A percentile compares a stretch with the other conserved stretches of the same genome.
Evolutionary conservation across 2,797 vertebrate genomes (phyloP).

Genomic region (Propithecus deckenii): DNA sequence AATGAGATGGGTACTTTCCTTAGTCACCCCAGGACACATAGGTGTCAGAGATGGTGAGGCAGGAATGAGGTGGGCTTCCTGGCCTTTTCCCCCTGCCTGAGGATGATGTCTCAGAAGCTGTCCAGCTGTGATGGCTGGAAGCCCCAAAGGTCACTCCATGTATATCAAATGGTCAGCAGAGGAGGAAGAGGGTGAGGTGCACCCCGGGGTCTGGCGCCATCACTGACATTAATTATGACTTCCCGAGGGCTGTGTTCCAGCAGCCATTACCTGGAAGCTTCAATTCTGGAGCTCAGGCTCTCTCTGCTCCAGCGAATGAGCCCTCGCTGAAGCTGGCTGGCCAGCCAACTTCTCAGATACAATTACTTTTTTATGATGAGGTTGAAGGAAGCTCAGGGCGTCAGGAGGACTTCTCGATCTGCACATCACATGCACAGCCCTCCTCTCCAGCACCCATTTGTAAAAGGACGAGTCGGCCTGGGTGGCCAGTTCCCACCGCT

Average conservation of each 20-base stretch:
- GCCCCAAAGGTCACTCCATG: neutral
- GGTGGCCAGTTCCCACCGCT: slow-evolving; percentile 35
- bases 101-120: neutral
- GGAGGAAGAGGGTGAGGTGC: neutral
- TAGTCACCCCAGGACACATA: neutral
- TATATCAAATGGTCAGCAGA: neutral
- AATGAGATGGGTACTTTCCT: neutral
- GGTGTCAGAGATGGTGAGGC: neutral
- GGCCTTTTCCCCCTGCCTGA: neutral
- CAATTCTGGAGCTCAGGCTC: neutral
- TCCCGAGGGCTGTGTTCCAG: neutral
- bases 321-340: neutral
- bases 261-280: neutral
- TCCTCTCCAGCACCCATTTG: slow-evolving; percentile 36
- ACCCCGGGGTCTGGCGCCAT: neutral
- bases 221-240: neutral
- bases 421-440: neutral
- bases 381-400: slow-evolving; percentile 77
- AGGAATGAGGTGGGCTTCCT: neutral
- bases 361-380: slow-evolving; percentile 71
- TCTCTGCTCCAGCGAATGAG: slow-evolving; percentile 38
- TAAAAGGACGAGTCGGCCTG: neutral
- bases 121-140: neutral
- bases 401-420: slow-evolving; percentile 19
- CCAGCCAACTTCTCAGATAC: slow-evolving; percentile 43